A percentile compares a stretch with the other conserved stretches of the same genome.
Conservation (phyloP, 53 echinoderm and acorn worm species). For the Echinarachnius parma region DNA sequence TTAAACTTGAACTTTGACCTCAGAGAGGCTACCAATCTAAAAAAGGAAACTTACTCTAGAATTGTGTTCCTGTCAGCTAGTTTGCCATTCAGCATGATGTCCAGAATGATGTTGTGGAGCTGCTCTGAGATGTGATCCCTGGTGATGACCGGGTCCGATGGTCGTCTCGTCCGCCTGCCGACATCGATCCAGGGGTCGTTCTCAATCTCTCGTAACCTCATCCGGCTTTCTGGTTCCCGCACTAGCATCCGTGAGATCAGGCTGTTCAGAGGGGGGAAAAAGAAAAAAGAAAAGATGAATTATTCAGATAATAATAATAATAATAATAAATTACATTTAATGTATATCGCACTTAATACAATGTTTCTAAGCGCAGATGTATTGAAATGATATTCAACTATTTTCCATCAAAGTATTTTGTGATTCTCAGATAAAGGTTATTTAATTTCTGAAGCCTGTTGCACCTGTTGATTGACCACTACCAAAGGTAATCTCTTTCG, state of each 20-base stretch:
- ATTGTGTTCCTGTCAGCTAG: slow-evolving; percentile 76
- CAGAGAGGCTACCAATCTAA: not conserved
- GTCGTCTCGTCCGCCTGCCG: slow-evolving; percentile 16
- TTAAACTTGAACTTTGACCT: not conserved
- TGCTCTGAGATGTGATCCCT: slow-evolving; percentile 72
- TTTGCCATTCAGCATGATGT: slow-evolving; percentile 79
- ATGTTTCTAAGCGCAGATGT: too few species aligned
- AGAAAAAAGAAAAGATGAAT: not conserved
- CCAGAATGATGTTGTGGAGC: slow-evolving; percentile 73
- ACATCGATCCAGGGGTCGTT: slow-evolving; percentile 76
- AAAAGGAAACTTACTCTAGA: slow-evolving; percentile 63
- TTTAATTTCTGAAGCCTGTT: too few species aligned
- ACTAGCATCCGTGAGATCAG: slow-evolving; percentile 86
- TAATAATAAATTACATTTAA: too few species aligned
- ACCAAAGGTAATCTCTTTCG: too few species aligned
- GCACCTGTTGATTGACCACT: too few species aligned
- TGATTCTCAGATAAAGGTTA: too few species aligned
- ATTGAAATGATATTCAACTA: too few species aligned
- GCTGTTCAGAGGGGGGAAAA: slow-evolving; percentile 27
- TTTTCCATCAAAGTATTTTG: too few species aligned
- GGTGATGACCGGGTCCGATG: slow-evolving; percentile 76
- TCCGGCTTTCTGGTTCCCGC: slow-evolving; percentile 74
- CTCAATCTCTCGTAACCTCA: slow-evolving; percentile 72
- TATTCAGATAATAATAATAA: too few species aligned
- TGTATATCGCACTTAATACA: too few species aligned